phyloP scores from a whole-genome alignment of 2,113 vertebrate genomes.

The Lycaon pictus region DNA sequence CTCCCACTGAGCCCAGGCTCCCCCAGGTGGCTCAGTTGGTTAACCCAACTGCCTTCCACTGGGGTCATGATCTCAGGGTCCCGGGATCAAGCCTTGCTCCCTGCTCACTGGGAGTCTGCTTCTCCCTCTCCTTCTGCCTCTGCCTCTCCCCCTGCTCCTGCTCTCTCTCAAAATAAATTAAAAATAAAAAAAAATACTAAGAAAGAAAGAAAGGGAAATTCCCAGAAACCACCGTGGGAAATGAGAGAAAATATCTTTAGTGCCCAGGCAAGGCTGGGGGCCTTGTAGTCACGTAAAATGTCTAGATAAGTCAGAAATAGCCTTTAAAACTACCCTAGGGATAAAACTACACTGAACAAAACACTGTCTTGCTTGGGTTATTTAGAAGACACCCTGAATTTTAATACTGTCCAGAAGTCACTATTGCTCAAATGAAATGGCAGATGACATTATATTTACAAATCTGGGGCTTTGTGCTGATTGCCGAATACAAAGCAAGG shows the following conservation, averaged over 20 bases:
- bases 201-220: background rate
- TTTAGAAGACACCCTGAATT: background rate
- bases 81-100: too few relatives aligned
- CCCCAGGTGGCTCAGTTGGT: too few relatives aligned
- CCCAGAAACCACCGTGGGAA: background rate
- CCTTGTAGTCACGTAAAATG: background rate
- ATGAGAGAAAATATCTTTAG: background rate
- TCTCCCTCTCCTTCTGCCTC: too few relatives aligned
- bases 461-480: background rate
- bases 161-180: too few relatives aligned
- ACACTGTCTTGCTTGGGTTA: background rate
- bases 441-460: background rate
- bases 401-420: background rate
- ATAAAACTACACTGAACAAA: background rate
- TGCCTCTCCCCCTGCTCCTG: too few relatives aligned
- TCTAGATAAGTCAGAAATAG: background rate
- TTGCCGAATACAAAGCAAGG: background rate
- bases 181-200: too few relatives aligned
- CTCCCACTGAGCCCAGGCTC: too few relatives aligned
- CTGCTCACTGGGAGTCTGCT: too few relatives aligned
- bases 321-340: background rate
- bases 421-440: background rate
- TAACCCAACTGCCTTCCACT: too few relatives aligned
- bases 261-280: background rate
- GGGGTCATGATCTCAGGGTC: too few relatives aligned